phyloP scores from a whole-genome alignment of 2,113 vertebrate genomes.

The Cisticola juncidis region DNA sequence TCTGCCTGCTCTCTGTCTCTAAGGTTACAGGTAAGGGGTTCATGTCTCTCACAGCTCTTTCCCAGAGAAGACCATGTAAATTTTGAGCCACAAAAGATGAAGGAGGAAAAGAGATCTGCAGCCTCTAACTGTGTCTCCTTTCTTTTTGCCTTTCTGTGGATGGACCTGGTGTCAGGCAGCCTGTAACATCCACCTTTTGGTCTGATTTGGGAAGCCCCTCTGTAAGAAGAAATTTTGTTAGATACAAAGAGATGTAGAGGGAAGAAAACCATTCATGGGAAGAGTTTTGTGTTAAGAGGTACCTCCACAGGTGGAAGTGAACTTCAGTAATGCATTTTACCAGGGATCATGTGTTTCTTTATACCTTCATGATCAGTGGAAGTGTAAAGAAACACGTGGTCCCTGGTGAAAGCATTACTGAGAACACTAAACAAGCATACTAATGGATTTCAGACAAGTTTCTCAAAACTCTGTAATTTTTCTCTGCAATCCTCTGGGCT shows the following conservation, averaged over 20 bases:
- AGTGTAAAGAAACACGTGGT: background rate
- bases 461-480: background rate
- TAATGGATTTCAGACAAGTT: background rate
- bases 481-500: background rate
- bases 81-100: background rate
- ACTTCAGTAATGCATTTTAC: background rate
- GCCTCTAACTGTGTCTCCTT: background rate
- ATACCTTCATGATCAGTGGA: background rate
- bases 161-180: accelerated
- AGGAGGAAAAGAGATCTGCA: background rate
- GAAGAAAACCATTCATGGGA: background rate
- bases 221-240: background rate
- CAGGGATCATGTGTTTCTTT: background rate
- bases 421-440: background rate
- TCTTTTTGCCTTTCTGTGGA: background rate
- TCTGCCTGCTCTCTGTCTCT: background rate
- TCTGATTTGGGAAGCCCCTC: background rate
- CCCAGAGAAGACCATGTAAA: background rate
- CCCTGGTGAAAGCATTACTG: background rate
- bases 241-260: background rate
- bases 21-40: background rate
- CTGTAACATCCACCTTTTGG: background rate
- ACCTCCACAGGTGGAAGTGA: background rate
- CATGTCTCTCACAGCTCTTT: accelerated
- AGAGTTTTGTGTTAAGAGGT: accelerated